A percentile compares a stretch with the other conserved stretches of the same genome.
Evolutionary conservation across 2,113 vertebrate species (phyloP).

Genomic region (Misgurnus mizolepis): DNA sequence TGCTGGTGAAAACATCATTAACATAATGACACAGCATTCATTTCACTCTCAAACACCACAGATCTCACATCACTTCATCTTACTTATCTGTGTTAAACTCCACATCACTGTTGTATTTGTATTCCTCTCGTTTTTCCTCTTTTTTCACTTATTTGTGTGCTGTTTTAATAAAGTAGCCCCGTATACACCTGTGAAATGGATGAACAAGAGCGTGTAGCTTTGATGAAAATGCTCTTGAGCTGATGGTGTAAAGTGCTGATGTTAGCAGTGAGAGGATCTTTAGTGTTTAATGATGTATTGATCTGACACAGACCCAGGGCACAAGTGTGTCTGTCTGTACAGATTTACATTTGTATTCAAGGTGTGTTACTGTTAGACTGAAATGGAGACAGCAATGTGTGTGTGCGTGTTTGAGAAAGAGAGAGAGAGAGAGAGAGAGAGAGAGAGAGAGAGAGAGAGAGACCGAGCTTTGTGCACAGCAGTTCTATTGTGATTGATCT

Average conservation of each 20-base stretch:
- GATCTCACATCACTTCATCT: no score
- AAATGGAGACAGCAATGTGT: neutral
- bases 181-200: neutral
- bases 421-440: no score
- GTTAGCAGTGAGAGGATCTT: conserved; percentile 16
- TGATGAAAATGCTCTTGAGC: neutral
- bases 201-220: conserved; percentile 1
- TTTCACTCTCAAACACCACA: no score
- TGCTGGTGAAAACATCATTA: no score
- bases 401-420: neutral
- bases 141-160: neutral
- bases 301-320: conserved; percentile 31
- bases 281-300: conserved; percentile 36
- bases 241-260: conserved; percentile 31
- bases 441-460: no score
- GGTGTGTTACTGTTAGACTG: conserved; percentile 13
- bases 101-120: no score
- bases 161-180: neutral
- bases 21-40: no score
- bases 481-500: conserved; percentile 8
- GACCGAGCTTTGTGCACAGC: neutral
- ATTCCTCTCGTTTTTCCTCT: neutral
- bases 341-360: conserved; percentile 1
- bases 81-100: no score
- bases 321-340: neutral